Evolutionary conservation across 2,113 vertebrate genomes (phyloP).

Genomic region (Ctenomys sociabilis): DNA sequence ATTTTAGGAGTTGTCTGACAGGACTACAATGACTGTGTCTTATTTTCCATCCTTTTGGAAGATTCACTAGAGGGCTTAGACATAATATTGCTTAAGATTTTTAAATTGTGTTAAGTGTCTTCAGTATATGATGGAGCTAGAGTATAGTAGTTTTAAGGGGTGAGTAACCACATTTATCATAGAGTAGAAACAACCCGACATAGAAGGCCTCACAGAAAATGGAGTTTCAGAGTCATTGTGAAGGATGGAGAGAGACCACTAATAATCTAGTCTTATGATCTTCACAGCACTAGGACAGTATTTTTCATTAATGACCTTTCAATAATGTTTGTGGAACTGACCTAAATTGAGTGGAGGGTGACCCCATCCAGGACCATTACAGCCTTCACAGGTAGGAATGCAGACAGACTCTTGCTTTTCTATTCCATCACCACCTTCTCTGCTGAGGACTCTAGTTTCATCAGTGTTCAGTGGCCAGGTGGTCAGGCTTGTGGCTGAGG

Average conservation of each 20-base stretch:
- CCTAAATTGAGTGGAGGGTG: not conserved
- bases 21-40: slow-evolving; percentile 5
- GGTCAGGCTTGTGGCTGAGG: not conserved
- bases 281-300: too few relatives aligned
- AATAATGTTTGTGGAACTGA: not conserved
- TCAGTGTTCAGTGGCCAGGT: not conserved
- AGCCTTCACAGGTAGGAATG: not conserved
- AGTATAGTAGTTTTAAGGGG: not conserved
- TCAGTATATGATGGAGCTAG: not conserved
- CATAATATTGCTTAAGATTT: not conserved
- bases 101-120: not conserved
- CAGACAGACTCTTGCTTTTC: not conserved
- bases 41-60: not conserved
- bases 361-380: not conserved
- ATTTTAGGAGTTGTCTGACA: not conserved
- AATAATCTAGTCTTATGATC: not conserved
- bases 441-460: not conserved
- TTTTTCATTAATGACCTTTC: not conserved
- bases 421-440: not conserved
- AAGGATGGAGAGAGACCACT: not conserved
- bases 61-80: not conserved
- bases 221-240: not conserved
- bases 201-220: not conserved
- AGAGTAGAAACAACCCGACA: not conserved
- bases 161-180: not conserved